A percentile compares a stretch with the other conserved stretches of the same genome.
phyloP scores from a whole-genome alignment of 2,797 vertebrate genomes.

The Limosa lapponica region DNA sequence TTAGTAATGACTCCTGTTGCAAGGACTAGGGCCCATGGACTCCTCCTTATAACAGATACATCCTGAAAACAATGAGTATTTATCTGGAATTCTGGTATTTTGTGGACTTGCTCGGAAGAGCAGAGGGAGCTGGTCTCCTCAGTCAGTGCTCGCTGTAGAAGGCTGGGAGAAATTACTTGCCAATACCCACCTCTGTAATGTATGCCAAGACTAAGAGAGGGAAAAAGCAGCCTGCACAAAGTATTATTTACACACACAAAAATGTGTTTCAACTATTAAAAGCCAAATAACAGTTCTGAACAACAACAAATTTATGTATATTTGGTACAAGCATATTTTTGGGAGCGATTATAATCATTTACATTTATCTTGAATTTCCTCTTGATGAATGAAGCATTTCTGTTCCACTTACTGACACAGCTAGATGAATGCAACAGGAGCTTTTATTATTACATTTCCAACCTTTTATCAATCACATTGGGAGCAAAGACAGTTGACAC shows the following conservation, averaged over 20 bases:
- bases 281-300: constrained; percentile 63
- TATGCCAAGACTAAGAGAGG: not conserved
- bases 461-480: constrained; percentile 40
- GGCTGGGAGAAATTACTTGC: not conserved
- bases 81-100: not conserved
- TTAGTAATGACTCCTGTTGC: not conserved
- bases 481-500: constrained; percentile 37
- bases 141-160: not conserved
- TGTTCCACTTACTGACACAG: not conserved
- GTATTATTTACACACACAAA: constrained; percentile 52
- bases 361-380: constrained; percentile 57
- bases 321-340: constrained; percentile 49
- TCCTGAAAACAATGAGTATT: not conserved
- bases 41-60: not conserved
- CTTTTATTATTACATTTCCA: constrained; percentile 25
- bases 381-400: constrained; percentile 50
- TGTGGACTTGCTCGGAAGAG: not conserved
- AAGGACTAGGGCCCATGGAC: not conserved
- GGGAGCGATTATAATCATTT: constrained; percentile 50
- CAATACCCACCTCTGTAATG: constrained; percentile 7
- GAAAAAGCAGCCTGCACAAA: constrained; percentile 40
- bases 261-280: constrained; percentile 55
- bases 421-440: constrained; percentile 42
- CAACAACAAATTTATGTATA: constrained; percentile 58
- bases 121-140: not conserved